Percentiles rank a stretch among this genome's conserved stretches.
These are phyloP conservation scores for Erebia palarica DNA, from an alignment of 2,888 invertebrate genomes.

Conservation along the genomic window DNA sequence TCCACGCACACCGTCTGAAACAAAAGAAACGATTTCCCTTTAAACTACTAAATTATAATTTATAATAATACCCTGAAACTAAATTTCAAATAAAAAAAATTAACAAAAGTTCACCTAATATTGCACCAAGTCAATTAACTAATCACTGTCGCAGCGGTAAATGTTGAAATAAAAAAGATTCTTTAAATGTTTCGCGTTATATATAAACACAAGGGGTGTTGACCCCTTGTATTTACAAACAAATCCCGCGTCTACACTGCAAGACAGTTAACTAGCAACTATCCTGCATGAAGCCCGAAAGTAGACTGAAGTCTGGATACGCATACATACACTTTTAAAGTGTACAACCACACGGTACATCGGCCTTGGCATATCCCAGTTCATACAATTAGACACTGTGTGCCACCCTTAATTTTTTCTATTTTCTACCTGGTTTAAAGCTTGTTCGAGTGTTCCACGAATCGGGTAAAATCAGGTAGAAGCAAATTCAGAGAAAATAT, in stretches of 20 bases:
- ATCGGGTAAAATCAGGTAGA: conserved; percentile 59
- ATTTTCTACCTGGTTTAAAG: conserved; percentile 51
- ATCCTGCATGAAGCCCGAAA: conserved; percentile 68
- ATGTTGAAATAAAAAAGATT: conserved; percentile 23
- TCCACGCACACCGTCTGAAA: conserved; percentile 80
- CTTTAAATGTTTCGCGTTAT: conserved; percentile 40
- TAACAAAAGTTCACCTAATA: conserved; percentile 29
- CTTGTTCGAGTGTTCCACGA: conserved; percentile 48
- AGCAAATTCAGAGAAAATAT: conserved; percentile 14
- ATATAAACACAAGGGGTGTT: conserved; percentile 54
- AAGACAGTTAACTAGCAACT: conserved; percentile 54
- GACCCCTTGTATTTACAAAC: conserved; percentile 71
- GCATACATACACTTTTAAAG: conserved; percentile 72
- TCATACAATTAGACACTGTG: conserved; percentile 64
- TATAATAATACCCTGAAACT: conserved; percentile 9
- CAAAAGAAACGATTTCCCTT: conserved; percentile 55
- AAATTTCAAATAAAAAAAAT: conserved; percentile 15
- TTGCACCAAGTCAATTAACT: conserved; percentile 35
- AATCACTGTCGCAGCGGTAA: conserved; percentile 14
- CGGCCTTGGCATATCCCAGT: conserved; percentile 73
- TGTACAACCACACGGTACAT: conserved; percentile 48
- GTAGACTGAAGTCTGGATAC: conserved; percentile 77
- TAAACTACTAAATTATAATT: neutral
- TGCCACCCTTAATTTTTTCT: conserved; percentile 54
- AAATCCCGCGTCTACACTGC: conserved; percentile 49